Conservation (phyloP, 1,140 invertebrate genomes). For the Drosophila repletoides region DNA sequence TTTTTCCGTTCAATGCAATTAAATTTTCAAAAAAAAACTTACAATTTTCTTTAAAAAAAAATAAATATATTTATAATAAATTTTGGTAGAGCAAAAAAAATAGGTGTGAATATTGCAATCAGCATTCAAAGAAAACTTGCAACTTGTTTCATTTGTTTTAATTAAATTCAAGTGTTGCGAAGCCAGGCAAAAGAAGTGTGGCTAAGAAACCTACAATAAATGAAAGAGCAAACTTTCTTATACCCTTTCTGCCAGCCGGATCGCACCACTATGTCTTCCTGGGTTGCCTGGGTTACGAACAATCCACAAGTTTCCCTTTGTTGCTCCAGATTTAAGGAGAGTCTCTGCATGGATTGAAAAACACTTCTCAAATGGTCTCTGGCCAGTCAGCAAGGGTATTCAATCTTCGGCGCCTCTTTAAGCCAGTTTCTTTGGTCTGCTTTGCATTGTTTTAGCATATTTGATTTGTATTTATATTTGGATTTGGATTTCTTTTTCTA, state of each 20-base stretch:
- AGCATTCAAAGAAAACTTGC: conserved; percentile 53
- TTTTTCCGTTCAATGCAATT: conserved; percentile 6
- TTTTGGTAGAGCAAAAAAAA: too few relatives aligned
- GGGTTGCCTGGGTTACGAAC: too few relatives aligned
- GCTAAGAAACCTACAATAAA: conserved; percentile 25
- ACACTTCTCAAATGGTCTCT: too few relatives aligned
- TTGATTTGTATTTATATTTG: conserved; percentile 46
- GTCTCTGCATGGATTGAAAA: too few relatives aligned
- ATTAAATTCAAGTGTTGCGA: conserved; percentile 47
- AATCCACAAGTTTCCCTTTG: too few relatives aligned
- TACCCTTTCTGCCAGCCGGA: too few relatives aligned
- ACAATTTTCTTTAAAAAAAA: conserved; percentile 5
- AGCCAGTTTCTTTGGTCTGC: conserved; percentile 26
- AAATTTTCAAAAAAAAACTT: conserved; percentile 21
- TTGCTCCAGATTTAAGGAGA: too few relatives aligned
- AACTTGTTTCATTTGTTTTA: conserved; percentile 53
- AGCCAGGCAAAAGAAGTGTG: too few relatives aligned
- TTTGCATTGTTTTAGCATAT: conserved; percentile 55
- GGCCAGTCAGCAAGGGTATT: too few relatives aligned
- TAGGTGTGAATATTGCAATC: conserved; percentile 54
- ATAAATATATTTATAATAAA: conserved; percentile 4
- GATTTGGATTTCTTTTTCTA: conserved; percentile 6
- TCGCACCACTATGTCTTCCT: too few relatives aligned
- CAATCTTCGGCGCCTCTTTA: too few relatives aligned
- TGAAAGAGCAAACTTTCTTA: neutral